Conservation (phyloP, 2,888 invertebrate genomes). For the Drosophila subsilvestris region DNA sequence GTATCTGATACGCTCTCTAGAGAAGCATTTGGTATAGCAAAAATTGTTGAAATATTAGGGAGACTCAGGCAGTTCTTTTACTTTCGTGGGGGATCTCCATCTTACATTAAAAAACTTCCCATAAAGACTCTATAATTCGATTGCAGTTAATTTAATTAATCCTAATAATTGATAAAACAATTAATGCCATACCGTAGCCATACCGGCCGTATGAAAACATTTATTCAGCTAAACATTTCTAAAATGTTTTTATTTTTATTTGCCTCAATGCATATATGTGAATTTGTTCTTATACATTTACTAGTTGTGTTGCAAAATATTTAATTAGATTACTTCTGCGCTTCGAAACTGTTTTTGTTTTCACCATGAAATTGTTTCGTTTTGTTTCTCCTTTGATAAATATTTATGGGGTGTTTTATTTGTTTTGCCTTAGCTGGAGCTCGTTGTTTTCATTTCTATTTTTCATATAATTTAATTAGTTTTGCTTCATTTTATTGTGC, state of each 20-base stretch:
- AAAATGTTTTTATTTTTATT: conserved; percentile 23
- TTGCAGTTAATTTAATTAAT: background rate
- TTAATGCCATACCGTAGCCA: background rate
- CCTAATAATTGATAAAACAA: background rate
- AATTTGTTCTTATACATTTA: conserved; percentile 52
- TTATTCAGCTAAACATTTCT: conserved; percentile 13
- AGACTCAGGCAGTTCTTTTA: too few species aligned
- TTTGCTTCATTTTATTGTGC: conserved; percentile 62
- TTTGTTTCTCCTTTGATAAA: conserved; percentile 55
- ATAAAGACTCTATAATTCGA: too few species aligned
- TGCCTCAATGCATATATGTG: conserved; percentile 11
- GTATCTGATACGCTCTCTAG: background rate
- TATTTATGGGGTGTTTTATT: conserved; percentile 68
- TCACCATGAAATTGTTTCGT: conserved; percentile 33
- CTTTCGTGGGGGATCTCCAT: too few species aligned
- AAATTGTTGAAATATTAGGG: too few species aligned
- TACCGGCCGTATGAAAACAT: background rate
- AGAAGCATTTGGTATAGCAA: too few species aligned
- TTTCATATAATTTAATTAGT: conserved; percentile 76
- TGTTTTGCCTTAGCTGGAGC: conserved; percentile 41
- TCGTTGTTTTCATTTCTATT: conserved; percentile 66
- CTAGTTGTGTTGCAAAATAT: conserved; percentile 45
- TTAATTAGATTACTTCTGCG: conserved; percentile 40
- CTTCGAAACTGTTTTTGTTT: conserved; percentile 7
- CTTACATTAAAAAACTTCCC: too few species aligned